Percentiles rank a stretch among this genome's conserved stretches.
Evolutionary conservation across 2,113 vertebrate genomes (phyloP).

Genomic region (Recurvirostra avosetta): DNA sequence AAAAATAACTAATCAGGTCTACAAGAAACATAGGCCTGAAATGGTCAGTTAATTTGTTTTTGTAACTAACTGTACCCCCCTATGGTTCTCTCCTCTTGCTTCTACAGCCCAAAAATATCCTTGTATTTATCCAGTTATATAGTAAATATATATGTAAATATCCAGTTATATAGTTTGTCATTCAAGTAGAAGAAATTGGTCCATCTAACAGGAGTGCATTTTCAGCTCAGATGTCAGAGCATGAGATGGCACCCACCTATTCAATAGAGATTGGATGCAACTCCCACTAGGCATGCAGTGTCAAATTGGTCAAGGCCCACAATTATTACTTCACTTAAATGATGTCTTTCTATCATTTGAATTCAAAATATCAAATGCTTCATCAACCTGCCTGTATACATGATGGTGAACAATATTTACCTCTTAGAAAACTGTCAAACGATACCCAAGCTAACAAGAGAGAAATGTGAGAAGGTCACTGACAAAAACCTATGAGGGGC

Average conservation of each 20-base stretch:
- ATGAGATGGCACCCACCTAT: slow-evolving; percentile 48
- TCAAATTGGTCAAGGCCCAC: slow-evolving; percentile 48
- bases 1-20: slow-evolving; percentile 62
- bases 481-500: neutral
- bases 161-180: neutral
- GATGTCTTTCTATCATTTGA: slow-evolving; percentile 39
- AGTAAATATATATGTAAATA: no score
- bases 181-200: slow-evolving; percentile 40
- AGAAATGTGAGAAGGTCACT: neutral
- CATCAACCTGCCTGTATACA: neutral
- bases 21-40: slow-evolving; percentile 60
- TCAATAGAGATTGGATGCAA: slow-evolving; percentile 35
- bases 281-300: neutral
- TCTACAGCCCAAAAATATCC: neutral
- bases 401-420: neutral
- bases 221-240: slow-evolving; percentile 66
- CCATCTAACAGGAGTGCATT: slow-evolving; percentile 16
- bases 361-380: slow-evolving; percentile 44
- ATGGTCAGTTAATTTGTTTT: slow-evolving; percentile 56
- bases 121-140: neutral
- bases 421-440: neutral
- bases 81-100: slow-evolving; percentile 26
- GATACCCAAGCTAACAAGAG: neutral
- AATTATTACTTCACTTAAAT: slow-evolving; percentile 56
- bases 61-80: slow-evolving; percentile 66